Conservation (phyloP, 53 echinoderm and acorn worm species). For the Patiria pectinifera region DNA sequence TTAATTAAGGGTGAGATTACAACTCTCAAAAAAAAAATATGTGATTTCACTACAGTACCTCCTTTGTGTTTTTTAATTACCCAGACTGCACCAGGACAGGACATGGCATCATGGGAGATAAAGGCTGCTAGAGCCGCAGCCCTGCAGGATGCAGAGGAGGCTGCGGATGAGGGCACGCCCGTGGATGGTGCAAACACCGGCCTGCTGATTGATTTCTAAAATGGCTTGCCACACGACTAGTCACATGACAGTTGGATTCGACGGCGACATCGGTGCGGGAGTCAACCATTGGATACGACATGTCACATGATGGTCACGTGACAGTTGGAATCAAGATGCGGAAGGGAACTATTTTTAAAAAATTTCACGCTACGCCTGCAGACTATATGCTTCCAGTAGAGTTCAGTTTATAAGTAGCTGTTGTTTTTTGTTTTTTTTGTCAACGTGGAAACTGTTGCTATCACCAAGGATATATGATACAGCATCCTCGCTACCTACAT, state of each 20-base stretch:
- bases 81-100: slow-evolving; percentile 54
- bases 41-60: no score
- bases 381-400: slow-evolving; percentile 23
- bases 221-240: slow-evolving; percentile 6
- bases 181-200: slow-evolving; percentile 6
- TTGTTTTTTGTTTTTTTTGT: neutral
- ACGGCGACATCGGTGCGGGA: no score
- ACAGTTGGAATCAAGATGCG: neutral
- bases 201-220: slow-evolving; percentile 18
- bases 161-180: neutral
- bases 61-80: neutral
- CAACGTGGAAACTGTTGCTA: neutral
- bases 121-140: slow-evolving; percentile 81
- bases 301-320: slow-evolving; percentile 5
- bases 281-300: neutral
- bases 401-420: neutral
- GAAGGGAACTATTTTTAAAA: neutral
- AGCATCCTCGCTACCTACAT: slow-evolving; percentile 17
- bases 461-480: neutral
- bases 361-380: slow-evolving; percentile 6
- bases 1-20: no score
- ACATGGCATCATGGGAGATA: slow-evolving; percentile 85
- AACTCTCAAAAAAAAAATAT: no score
- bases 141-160: slow-evolving; percentile 49
- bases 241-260: neutral